Evolutionary conservation across 2,888 invertebrate genomes (phyloP), one percentile per base, ranked within the genome.

Genomic region (Cetonia aurata): DNA sequence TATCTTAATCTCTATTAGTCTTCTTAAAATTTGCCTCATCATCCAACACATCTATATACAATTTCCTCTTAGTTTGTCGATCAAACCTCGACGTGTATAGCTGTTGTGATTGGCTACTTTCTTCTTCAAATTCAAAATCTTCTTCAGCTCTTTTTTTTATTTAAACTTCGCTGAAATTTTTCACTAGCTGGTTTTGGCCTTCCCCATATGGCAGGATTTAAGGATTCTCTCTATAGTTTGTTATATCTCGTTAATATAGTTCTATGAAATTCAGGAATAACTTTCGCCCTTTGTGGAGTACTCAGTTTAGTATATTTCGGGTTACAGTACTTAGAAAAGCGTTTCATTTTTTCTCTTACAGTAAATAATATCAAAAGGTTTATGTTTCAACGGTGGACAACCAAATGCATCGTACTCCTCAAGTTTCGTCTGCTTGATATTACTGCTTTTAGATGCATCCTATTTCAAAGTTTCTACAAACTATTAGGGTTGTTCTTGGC

Each of bases 21-120:
- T 65, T 69, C 56, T 71, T 60, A n/a, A n/a, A 25, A 6, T 72
- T 69, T 42, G 53, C 44, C n/a, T 70, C 59, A 9, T 73, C 68
- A 41, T 55, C 67, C 8, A 25, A 4, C 13, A 56, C 33, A 57
- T 75, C 75, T 12, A 53, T 46, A 31, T 75, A 75, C 6, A 72
- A 37, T 42, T 75, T 75, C n/a, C 75, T 59, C 50, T 74, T 74
- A 10, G 73, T 74, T 55, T 73, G 74, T 15, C 74, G 66, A 0
- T 72, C 73, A 8, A 73, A 68, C 15, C 66, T 46, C 10, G 68
- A 70, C 4, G 70, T 66, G 33, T 70, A 71, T 41, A 72, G 66
- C 31, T 72, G 71, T 44, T 52, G 41, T 6, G n/a, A 12, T 33
- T 67, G 42, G 12, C 52, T 53, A 69, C 12, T 60, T 60, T 71